Evolutionary conservation across 1,140 invertebrate species (phyloP), one percentile per base, ranked within the genome.

Genomic region (Eupristina koningsbergeri): DNA sequence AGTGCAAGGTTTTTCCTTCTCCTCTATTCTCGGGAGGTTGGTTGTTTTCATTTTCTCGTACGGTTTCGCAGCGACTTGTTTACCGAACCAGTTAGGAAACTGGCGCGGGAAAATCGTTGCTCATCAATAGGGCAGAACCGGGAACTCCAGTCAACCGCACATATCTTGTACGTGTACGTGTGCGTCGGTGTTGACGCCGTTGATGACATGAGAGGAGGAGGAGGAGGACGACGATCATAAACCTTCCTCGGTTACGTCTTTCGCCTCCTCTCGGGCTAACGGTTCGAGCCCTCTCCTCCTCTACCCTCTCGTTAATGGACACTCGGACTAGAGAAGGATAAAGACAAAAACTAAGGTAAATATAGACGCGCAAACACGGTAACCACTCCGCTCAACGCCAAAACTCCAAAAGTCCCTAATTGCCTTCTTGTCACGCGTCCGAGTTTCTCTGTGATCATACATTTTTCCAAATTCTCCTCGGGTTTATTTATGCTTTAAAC

Each of bases 171-270:
- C 41, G 19, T 71, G 41, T 41, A n/a, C n/a, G n/a, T n/a, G n/a
- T n/a, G n/a, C n/a, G n/a, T n/a, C n/a, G n/a, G n/a, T n/a, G n/a
- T n/a, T n/a, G n/a, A n/a, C 22, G 29, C 8, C 50, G n/a, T 19
- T 31, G 3, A 74, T n/a, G 41, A 74, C 6, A 50, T 50, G 45
- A n/a, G 19, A 41, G 22, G 45, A 71, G 58, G 45, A 80, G 64
- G 63, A 41, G 22, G 45, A 71, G 58, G 45, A 80, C 45, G 63
- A 26, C 19, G 78, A 50, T 80, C 78, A 64, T 80, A 71, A 47
- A 71, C 29, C 45, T 80, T 80, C 41, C 53, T 87, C 53, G 71
- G 64, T 50, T 29, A 34, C 64, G 73, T 86, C 79, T 64, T 83
- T 77, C 31, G 50, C 8, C 61, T 41, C 76, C 50, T 81, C 81